Base-by-base conservation (phyloP, 2,113 vertebrate species). In the Pagrus major region DNA sequence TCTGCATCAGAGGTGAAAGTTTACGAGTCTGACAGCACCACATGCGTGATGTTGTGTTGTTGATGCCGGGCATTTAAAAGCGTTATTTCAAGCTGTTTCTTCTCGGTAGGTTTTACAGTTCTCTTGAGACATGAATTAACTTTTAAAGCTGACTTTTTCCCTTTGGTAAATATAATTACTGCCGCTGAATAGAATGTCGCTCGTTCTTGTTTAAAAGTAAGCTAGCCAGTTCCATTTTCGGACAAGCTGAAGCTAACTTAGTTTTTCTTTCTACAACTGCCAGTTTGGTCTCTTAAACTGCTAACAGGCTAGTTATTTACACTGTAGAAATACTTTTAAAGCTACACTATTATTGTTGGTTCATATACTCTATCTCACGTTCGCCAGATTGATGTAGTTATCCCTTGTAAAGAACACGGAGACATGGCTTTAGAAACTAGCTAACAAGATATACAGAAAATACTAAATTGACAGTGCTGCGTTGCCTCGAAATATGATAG, bases 21-120 rank as follows among this genome's bases (percentile, higher is more conserved):
- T 84, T 6, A 29, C 1, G 21, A 51, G 64, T 25, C 16, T 71
- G 83, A 77, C 82, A 41, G 54, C 12, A 46, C 69, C 69, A 51
- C 90, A 80, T 83, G 87, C n/a, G 2, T 78, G 70, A 54, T 89
- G 84, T 71, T 88, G 54, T 80, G 69, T 58, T 86, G 81, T 81
- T 84, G 69, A 68, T 79, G 60, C 41, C 44, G 18, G 51, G 31
- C 0, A n/a, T 23, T 49, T 10, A 23, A 18, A 4, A 21, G 21
- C 11, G 20, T 25, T 1, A 1, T 39, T n/a, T 16, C 7, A 2
- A 3, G 1, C 21, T 37, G 2, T n/a, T 16, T 72, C 20, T 39
- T 55, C 9, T 61, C 0, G 56, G 85, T 90, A 35, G 2, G 81
- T 75, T 25, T 37, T 3, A 6, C 14, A 0, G 0, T 55, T 23